Conservation (phyloP, 2,113 vertebrate genomes). For the Tragelaphus scriptus region DNA sequence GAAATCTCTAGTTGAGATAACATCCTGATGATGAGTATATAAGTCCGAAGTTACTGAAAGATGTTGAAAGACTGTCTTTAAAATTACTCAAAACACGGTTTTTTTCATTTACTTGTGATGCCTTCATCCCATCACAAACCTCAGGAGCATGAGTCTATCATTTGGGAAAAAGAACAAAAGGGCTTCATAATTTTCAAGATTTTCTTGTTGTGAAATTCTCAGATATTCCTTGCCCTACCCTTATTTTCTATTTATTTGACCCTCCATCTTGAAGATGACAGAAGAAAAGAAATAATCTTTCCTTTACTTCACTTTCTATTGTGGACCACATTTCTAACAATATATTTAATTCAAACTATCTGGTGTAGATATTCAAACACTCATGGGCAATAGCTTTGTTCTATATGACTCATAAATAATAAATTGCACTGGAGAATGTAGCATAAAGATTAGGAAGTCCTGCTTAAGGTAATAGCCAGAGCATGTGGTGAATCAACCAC, state of each 20-base stretch:
- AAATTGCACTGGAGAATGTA: not conserved
- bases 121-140: not conserved
- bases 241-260: not conserved
- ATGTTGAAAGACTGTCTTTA: not conserved
- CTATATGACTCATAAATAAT: slow-evolving; percentile 10
- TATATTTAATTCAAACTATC: not conserved
- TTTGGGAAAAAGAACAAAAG: not conserved
- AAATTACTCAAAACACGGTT: not conserved
- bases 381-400: not conserved
- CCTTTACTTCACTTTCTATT: not conserved
- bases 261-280: not conserved
- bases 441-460: not conserved
- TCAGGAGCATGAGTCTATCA: not conserved
- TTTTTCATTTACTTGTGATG: not conserved
- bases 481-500: not conserved
- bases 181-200: not conserved
- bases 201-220: not conserved
- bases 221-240: not conserved
- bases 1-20: not conserved
- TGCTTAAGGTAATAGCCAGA: not conserved
- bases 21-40: not conserved
- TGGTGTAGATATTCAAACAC: slow-evolving; percentile 25
- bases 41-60: not conserved
- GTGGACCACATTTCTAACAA: not conserved
- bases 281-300: not conserved